Evolutionary conservation across 2,888 invertebrate species (phyloP).

Genomic region (Metalampra italica): DNA sequence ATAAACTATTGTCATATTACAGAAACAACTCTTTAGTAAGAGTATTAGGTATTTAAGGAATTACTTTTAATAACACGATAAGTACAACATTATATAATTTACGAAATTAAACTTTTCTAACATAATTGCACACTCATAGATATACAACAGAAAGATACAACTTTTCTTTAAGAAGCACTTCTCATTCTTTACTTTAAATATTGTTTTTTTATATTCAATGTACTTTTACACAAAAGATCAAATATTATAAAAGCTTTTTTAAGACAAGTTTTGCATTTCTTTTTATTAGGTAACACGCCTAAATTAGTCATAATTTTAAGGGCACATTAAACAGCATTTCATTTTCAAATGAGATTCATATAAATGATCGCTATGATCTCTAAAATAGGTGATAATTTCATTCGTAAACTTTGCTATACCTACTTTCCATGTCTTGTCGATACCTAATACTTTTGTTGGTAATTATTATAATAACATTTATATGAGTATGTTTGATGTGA

Average conservation of each 20-base stretch:
- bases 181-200: background rate
- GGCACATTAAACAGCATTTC: slow-evolving; percentile 23
- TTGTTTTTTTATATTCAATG: no score
- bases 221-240: no score
- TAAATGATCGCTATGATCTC: slow-evolving; percentile 16
- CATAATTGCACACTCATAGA: slow-evolving; percentile 27
- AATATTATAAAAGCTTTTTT: background rate
- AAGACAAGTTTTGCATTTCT: background rate
- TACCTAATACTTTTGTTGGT: background rate
- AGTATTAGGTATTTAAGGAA: slow-evolving; percentile 20
- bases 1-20: slow-evolving; percentile 45
- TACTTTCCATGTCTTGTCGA: background rate
- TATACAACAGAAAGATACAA: slow-evolving; percentile 18
- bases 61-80: slow-evolving; percentile 27
- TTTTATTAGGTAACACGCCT: background rate
- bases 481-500: background rate
- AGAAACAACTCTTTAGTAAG: slow-evolving; percentile 34
- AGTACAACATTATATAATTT: slow-evolving; percentile 34
- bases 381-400: background rate
- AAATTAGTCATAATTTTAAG: slow-evolving; percentile 31
- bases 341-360: slow-evolving; percentile 37
- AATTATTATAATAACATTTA: background rate
- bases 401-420: background rate
- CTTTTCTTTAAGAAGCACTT: slow-evolving; percentile 8
- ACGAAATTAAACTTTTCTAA: slow-evolving; percentile 24